Evolutionary conservation across 2,888 invertebrate species (phyloP).

Genomic region (Folsomia candida): DNA sequence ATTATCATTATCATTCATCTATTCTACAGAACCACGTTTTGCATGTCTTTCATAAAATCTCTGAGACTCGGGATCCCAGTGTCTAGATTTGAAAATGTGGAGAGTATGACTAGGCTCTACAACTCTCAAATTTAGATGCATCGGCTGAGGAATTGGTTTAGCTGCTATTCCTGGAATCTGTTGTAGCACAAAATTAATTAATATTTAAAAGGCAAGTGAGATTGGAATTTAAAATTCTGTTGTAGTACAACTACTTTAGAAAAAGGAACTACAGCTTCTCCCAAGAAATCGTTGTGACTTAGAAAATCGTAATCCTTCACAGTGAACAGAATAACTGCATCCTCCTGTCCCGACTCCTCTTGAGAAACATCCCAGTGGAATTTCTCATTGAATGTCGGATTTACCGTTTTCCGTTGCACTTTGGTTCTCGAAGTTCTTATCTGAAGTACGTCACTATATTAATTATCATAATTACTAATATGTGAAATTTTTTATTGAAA

Average conservation of each 20-base stretch:
- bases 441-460: too few relatives aligned
- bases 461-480: neutral
- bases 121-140: slow-evolving; percentile 36
- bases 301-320: slow-evolving; percentile 44
- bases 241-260: slow-evolving; percentile 25
- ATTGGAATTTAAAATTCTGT: neutral
- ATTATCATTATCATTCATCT: neutral
- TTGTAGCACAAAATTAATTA: slow-evolving; percentile 1
- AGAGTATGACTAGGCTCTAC: slow-evolving; percentile 30
- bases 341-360: slow-evolving; percentile 23
- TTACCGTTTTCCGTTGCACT: slow-evolving; percentile 38
- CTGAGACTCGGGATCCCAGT: slow-evolving; percentile 33
- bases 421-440: slow-evolving; percentile 22
- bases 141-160: slow-evolving; percentile 43
- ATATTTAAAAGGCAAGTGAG: neutral
- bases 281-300: slow-evolving; percentile 43
- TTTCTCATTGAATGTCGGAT: slow-evolving; percentile 44
- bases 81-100: slow-evolving; percentile 34
- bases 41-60: slow-evolving; percentile 33
- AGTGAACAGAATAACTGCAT: slow-evolving; percentile 39
- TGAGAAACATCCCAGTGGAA: slow-evolving; percentile 38
- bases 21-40: neutral
- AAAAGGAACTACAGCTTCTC: slow-evolving; percentile 43
- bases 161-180: slow-evolving; percentile 46
- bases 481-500: neutral